Evolutionary conservation across 53 echinoderm and acorn worm genomes (phyloP).

Genomic region (Hippasteria phrygiana): DNA sequence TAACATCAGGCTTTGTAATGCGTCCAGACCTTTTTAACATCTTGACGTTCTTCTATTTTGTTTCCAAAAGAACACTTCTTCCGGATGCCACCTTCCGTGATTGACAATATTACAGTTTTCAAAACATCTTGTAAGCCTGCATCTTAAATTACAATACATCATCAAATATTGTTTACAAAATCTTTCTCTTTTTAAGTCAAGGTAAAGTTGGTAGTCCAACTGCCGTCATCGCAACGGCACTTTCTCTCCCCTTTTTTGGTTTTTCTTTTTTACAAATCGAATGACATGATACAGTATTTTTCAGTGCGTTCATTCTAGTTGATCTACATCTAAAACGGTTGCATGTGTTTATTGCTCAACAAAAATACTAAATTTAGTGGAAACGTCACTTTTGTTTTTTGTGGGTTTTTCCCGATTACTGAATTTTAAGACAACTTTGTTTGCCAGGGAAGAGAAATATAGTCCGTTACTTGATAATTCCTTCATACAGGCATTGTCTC

Average conservation of each 20-base stretch:
- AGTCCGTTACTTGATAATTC: background rate
- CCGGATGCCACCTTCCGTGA: background rate
- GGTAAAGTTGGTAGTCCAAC: conserved; percentile 54
- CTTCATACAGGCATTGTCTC: conserved; percentile 26
- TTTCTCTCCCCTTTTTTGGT: too few relatives aligned
- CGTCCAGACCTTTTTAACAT: background rate
- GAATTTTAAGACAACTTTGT: conserved; percentile 12
- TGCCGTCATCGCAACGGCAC: conserved; percentile 2
- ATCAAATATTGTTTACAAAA: conserved; percentile 71
- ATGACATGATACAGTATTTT: conserved; percentile 39
- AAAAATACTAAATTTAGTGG: conserved; percentile 2
- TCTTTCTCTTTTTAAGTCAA: too few relatives aligned
- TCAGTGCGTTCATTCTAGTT: background rate
- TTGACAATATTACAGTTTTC: conserved; percentile 61
- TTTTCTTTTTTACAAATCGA: conserved; percentile 48
- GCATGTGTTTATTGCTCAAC: conserved; percentile 60
- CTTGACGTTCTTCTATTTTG: background rate
- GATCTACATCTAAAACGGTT: conserved; percentile 18
- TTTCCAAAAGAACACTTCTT: background rate
- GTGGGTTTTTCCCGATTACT: too few relatives aligned
- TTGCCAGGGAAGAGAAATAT: background rate
- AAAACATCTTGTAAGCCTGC: conserved; percentile 53
- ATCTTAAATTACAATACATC: conserved; percentile 63
- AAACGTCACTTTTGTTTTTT: background rate
- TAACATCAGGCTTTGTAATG: conserved; percentile 62